A percentile compares a stretch with the other conserved stretches of the same genome.
These are phyloP conservation scores for Archaeoteleia sp. DNA, from an alignment of 2,888 invertebrate genomes.

Conservation along the genomic window DNA sequence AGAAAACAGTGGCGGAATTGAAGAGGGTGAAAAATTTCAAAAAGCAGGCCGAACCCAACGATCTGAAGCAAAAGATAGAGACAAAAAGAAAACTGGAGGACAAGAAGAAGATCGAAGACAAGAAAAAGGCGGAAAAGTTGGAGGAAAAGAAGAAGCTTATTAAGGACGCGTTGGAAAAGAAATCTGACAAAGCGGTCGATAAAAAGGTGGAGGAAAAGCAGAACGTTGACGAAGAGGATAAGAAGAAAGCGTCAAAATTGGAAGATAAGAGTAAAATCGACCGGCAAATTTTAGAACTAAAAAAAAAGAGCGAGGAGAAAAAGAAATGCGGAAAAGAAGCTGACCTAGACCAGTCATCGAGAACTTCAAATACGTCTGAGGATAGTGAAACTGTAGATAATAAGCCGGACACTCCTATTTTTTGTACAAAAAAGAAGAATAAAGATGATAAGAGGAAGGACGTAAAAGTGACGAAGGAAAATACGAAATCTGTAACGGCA, in stretches of 20 bases:
- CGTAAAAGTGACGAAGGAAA: slow-evolving; percentile 61
- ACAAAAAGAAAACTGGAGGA: slow-evolving; percentile 60
- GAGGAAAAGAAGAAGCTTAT: slow-evolving; percentile 61
- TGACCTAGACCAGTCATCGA: slow-evolving; percentile 40
- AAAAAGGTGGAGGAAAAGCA: slow-evolving; percentile 53
- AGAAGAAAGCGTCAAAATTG: slow-evolving; percentile 59
- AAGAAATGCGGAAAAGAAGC: slow-evolving; percentile 51
- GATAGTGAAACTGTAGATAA: slow-evolving; percentile 51
- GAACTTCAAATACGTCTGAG: slow-evolving; percentile 36
- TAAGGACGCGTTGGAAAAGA: slow-evolving; percentile 60
- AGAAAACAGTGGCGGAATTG: slow-evolving; percentile 62
- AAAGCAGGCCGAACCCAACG: slow-evolving; percentile 63
- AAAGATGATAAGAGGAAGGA: slow-evolving; percentile 69
- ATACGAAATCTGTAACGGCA: slow-evolving; percentile 60
- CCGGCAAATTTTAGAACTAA: slow-evolving; percentile 55
- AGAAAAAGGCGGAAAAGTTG: slow-evolving; percentile 61
- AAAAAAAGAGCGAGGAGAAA: slow-evolving; percentile 57
- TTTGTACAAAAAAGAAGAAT: slow-evolving; percentile 60
- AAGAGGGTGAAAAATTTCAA: slow-evolving; percentile 66
- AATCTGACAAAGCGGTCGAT: slow-evolving; percentile 60
- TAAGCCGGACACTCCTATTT: slow-evolving; percentile 46
- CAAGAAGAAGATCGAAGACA: slow-evolving; percentile 63
- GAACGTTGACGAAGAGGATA: slow-evolving; percentile 55
- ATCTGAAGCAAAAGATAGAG: slow-evolving; percentile 60
- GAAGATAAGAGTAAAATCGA: slow-evolving; percentile 63